Base-by-base conservation (phyloP, 2,888 invertebrate species). In the Sacculina carcini region DNA sequence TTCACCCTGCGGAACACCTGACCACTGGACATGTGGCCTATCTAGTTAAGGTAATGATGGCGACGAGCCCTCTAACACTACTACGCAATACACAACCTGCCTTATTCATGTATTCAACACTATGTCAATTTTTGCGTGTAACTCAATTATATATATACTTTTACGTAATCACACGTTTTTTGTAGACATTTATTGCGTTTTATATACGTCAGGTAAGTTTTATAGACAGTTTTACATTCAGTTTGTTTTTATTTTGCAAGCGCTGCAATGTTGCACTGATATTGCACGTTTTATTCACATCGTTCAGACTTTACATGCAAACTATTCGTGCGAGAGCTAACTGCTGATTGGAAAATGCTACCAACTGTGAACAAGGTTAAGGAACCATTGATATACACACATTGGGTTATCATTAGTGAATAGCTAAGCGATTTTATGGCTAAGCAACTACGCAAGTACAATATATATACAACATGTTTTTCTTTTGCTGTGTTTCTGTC, bases 1-100 rank as follows among this genome's bases (percentile, higher is more conserved):
- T 90, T 57, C 92, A 94, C 68, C 79, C 87, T 52, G 85, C 90
- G 46, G 94, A 92, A 64, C 78, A 86, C 24, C 73, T 96, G 51
- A 78, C 86, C 61, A 84, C 82, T 64, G 94, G 94, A 48, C 90
- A 92, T 63, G 87, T 96, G 60, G 89, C 87, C 51, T 96, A 94
- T 73, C 77, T 89, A 67, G 94, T 94, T 65, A 92, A 94, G 79
- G 86, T 86, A 68, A 64, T n/a, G n/a, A n/a, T n/a, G n/a, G n/a
- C n/a, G n/a, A n/a, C n/a, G n/a, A n/a, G n/a, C n/a, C n/a, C n/a
- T n/a, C n/a, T n/a, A n/a, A n/a, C n/a, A n/a, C n/a, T n/a, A n/a
- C n/a, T n/a, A n/a, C n/a, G n/a, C n/a, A n/a, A n/a, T n/a, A n/a
- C n/a, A n/a, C n/a, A n/a, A n/a, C n/a, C n/a, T n/a, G n/a, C n/a